Conservation (phyloP, 92 coral and sea anemone species). For the Porites evermanni region DNA sequence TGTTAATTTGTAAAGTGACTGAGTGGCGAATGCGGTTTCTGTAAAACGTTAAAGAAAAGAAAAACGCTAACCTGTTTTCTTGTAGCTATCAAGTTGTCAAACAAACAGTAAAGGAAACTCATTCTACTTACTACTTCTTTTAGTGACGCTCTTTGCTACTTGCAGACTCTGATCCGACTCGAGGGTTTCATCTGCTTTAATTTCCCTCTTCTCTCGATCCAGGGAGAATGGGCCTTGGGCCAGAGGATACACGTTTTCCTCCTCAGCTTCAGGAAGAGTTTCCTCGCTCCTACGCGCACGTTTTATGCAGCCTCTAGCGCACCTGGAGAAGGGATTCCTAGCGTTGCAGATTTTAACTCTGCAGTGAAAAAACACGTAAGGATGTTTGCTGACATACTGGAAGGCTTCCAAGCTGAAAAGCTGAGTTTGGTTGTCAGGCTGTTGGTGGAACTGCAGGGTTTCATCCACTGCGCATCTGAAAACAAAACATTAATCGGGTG, state of each 20-base stretch:
- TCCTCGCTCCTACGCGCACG: background rate
- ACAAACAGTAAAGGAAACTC: background rate
- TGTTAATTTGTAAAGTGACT: no score
- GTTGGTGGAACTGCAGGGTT: slow-evolving; percentile 50
- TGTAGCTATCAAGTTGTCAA: no score
- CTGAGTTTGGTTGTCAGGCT: slow-evolving; percentile 36
- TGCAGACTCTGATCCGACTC: slow-evolving; percentile 22
- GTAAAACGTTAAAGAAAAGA: no score
- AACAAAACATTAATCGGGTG: background rate
- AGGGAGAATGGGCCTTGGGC: slow-evolving; percentile 42
- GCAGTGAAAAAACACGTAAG: slow-evolving; percentile 75
- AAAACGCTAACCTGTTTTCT: no score
- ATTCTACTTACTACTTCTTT: slow-evolving; percentile 4
- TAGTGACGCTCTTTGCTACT: background rate
- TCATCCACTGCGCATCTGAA: slow-evolving; percentile 27
- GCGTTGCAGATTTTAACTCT: slow-evolving; percentile 67
- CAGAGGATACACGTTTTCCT: slow-evolving; percentile 9
- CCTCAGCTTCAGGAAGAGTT: slow-evolving; percentile 4
- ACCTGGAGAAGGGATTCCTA: slow-evolving; percentile 48
- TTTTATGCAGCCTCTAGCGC: slow-evolving; percentile 38
- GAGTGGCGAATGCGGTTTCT: no score
- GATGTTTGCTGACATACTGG: slow-evolving; percentile 53
- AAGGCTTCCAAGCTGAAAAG: slow-evolving; percentile 74
- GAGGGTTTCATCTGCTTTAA: slow-evolving; percentile 9
- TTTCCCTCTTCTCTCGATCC: slow-evolving; percentile 28